phyloP scores from a whole-genome alignment of 2,888 invertebrate species.

The Trilocha varians region DNA sequence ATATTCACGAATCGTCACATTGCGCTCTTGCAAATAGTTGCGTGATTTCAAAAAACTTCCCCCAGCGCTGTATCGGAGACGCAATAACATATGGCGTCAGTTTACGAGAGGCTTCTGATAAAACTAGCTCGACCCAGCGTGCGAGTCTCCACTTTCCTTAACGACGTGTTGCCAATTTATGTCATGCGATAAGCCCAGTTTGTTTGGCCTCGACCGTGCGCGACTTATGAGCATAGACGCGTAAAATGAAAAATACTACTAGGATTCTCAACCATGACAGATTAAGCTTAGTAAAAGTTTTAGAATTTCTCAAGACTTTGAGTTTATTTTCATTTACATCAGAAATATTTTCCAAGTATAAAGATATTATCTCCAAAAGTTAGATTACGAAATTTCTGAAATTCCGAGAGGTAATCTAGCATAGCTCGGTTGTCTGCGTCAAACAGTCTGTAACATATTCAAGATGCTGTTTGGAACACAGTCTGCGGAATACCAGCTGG shows the following conservation, averaged over 20 bases:
- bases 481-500: conserved; percentile 46
- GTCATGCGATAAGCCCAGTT: conserved; percentile 67
- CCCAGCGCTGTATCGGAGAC: conserved; percentile 47
- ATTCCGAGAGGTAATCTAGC: neutral
- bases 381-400: too few relatives aligned
- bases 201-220: conserved; percentile 57
- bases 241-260: conserved; percentile 4
- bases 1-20: too few relatives aligned
- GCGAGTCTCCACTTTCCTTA: conserved; percentile 65
- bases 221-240: conserved; percentile 51
- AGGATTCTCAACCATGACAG: neutral
- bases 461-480: conserved; percentile 54
- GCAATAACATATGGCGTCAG: conserved; percentile 63
- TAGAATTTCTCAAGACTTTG: too few relatives aligned
- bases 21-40: conserved; percentile 34
- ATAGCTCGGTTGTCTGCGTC: neutral
- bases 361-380: too few relatives aligned
- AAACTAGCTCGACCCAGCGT: conserved; percentile 47
- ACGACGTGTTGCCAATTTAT: conserved; percentile 73
- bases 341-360: too few relatives aligned
- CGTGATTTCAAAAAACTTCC: conserved; percentile 63
- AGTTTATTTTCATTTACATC: too few relatives aligned
- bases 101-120: conserved; percentile 67
- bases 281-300: too few relatives aligned
- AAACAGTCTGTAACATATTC: conserved; percentile 47